phyloP scores from a whole-genome alignment of 2,888 invertebrate genomes.

The Plemyria rubiginata region DNA sequence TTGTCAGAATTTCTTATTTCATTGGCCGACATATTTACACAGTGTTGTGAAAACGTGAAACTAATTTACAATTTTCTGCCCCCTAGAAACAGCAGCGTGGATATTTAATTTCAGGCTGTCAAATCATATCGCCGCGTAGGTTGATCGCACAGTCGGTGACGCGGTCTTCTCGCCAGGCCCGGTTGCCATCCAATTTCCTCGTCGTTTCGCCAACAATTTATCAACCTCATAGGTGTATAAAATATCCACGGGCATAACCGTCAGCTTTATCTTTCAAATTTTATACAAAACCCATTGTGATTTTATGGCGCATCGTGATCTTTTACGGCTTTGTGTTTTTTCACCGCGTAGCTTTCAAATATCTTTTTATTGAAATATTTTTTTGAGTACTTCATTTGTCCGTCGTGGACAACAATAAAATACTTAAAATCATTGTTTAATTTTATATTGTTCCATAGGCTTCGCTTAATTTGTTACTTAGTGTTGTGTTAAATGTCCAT shows the following conservation, averaged over 20 bases:
- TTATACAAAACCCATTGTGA: conserved; percentile 55
- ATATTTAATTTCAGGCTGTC: conserved; percentile 66
- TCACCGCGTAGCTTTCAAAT: neutral
- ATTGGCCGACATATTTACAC: conserved; percentile 23
- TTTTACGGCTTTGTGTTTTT: conserved; percentile 44
- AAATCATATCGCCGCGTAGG: conserved; percentile 50
- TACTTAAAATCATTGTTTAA: no score
- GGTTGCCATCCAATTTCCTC: conserved; percentile 54
- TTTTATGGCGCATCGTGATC: conserved; percentile 46
- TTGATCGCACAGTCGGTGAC: conserved; percentile 50
- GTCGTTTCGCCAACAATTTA: conserved; percentile 55
- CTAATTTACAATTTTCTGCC: conserved; percentile 43
- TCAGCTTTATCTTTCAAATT: conserved; percentile 56
- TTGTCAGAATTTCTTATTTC: conserved; percentile 20
- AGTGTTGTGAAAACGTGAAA: conserved; percentile 33
- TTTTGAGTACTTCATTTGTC: neutral
- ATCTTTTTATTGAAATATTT: neutral
- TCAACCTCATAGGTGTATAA: conserved; percentile 50
- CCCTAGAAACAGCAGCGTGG: conserved; percentile 29
- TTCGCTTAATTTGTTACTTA: no score
- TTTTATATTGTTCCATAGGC: no score
- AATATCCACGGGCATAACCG: conserved; percentile 45
- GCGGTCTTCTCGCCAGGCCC: conserved; percentile 54
- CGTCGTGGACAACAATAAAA: neutral
- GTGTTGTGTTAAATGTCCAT: no score